Evolutionary conservation across 2,888 invertebrate species (phyloP).

Genomic region (Anoplius nigerrimus): DNA sequence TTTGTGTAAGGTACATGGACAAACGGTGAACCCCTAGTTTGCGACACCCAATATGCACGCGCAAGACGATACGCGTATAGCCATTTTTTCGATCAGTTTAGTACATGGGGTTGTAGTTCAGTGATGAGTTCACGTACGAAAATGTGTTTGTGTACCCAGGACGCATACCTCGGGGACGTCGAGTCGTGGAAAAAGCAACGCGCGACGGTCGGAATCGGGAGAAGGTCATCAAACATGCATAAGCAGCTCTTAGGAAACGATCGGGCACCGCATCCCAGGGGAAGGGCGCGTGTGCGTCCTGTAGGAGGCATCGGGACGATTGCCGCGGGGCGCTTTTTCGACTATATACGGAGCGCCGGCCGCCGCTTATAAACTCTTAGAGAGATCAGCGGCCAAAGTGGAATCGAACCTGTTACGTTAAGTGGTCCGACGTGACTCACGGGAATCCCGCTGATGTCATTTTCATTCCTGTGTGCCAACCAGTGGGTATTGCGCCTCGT

Average conservation of each 20-base stretch:
- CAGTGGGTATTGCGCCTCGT: background rate
- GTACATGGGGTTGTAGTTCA: background rate
- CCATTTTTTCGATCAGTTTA: too few relatives aligned
- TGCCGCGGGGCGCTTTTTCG: conserved; percentile 46
- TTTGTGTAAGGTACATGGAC: too few relatives aligned
- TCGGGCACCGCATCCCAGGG: conserved; percentile 68
- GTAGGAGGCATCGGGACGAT: conserved; percentile 69
- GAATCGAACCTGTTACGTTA: conserved; percentile 55
- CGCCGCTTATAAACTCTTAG: conserved; percentile 31
- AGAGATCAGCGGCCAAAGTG: conserved; percentile 41
- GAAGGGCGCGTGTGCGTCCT: conserved; percentile 58
- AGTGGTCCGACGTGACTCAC: conserved; percentile 57
- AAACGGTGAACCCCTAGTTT: too few relatives aligned
- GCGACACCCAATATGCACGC: too few relatives aligned
- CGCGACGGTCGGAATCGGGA: conserved; percentile 56
- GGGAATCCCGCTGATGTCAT: conserved; percentile 24
- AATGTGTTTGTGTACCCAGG: conserved; percentile 20
- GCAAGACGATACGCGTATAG: too few relatives aligned
- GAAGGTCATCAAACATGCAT: conserved; percentile 72
- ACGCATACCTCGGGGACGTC: background rate
- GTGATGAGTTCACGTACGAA: conserved; percentile 11
- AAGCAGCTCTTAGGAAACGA: conserved; percentile 74
- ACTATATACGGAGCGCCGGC: background rate
- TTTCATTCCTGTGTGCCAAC: background rate
- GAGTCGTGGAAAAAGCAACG: too few relatives aligned